Evolutionary conservation across 2,888 invertebrate species (phyloP), one percentile per base, ranked within the genome.

Genomic region (Diplolepis rosae): DNA sequence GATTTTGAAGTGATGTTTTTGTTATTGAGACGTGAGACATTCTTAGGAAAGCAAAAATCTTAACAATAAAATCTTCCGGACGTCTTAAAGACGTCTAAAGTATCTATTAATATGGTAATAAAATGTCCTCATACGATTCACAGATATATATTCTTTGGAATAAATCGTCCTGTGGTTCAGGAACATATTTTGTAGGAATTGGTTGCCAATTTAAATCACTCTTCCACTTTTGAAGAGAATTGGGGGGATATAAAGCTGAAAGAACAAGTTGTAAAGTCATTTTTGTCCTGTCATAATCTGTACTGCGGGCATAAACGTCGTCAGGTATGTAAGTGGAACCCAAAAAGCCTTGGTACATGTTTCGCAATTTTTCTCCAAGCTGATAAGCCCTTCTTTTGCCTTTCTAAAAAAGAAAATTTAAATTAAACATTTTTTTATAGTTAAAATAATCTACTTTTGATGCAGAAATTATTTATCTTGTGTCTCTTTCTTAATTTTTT

Each of bases 231-330:
- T 93, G 92, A 0, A 86, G 83, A 0, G 84, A 86, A 13, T 85
- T 79, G 0, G 94, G 93, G 1, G 93, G 93, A 85, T 92, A 95
- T 45, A 95, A 84, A 0, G 93, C 94, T 0, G 94, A 91, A 70
- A 94, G 88, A 2, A 93, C 93, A 28, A 93, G 89, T 75, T 93
- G 90, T 0, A 92, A 93, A 3, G 94, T 93, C 92, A 94, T 93
- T 87, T 95, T 91, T 0, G 95, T 95, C 51, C 95, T 90, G 61
- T 93, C 92, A 81, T 90, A 93, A 82, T 93, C 92, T 0, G 95
- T 94, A 35, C 93, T 93, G 54, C 91, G 89, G 6, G 91, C 88
- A 54, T 82, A 81, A 9, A 85, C 77, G 1, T 77, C 65, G 0
- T 80, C 74, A 0, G 90, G 87, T 0, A 89, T 79, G 78, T 91